Percentiles rank a stretch among this genome's conserved stretches.
Evolutionary conservation across 2,888 invertebrate species (phyloP).

Genomic region (Chymomyza amoena): DNA sequence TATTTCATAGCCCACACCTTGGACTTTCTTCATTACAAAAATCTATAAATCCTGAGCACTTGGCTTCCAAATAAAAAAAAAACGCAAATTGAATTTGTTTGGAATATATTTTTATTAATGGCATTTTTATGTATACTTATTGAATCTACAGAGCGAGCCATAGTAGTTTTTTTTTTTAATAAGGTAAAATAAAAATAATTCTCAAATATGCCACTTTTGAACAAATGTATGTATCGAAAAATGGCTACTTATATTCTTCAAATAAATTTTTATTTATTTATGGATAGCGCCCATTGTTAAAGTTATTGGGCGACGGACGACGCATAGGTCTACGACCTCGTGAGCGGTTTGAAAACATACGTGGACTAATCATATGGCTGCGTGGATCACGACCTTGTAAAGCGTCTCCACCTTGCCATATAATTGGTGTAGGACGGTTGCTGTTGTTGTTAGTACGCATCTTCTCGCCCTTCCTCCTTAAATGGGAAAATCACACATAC

Average conservation of each 20-base stretch:
- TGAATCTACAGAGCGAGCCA: too few species aligned
- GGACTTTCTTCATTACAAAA: too few species aligned
- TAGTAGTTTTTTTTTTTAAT: too few species aligned
- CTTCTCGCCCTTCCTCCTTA: conserved; percentile 87
- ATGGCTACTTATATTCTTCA: not conserved
- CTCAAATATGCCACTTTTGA: too few species aligned
- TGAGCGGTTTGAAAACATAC: conserved; percentile 66
- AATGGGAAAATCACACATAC: not conserved
- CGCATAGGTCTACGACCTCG: conserved; percentile 76
- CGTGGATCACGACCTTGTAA: conserved; percentile 38
- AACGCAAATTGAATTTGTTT: not conserved
- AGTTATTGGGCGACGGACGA: conserved; percentile 73
- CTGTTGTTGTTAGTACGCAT: conserved; percentile 62
- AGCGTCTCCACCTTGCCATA: conserved; percentile 79
- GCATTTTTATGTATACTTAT: not conserved
- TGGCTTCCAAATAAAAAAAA: too few species aligned
- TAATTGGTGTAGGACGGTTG: conserved; percentile 82
- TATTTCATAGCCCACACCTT: too few species aligned
- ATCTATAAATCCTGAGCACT: too few species aligned
- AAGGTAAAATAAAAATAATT: too few species aligned
- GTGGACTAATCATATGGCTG: conserved; percentile 52
- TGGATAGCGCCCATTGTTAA: conserved; percentile 71
- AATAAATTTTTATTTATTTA: too few species aligned
- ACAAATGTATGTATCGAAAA: not conserved
- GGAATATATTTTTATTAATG: not conserved